Conservation (phyloP, 2,888 invertebrate genomes). For the Notodonta ziczac region DNA sequence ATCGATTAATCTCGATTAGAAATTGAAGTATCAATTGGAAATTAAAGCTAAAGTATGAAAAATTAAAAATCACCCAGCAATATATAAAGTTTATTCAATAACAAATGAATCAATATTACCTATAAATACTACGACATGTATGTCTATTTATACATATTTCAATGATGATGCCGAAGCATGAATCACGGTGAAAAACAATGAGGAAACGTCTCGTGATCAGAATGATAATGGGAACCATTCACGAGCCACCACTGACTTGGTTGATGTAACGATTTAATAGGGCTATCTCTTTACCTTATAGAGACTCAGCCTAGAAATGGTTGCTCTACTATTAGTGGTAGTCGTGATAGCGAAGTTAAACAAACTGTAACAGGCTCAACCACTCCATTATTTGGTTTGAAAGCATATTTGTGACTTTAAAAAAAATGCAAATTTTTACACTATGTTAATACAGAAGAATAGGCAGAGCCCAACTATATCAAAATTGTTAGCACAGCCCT, state of each 20-base stretch:
- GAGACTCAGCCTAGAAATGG: neutral
- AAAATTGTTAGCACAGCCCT: neutral
- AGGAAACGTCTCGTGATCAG: constrained; percentile 57
- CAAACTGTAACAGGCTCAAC: neutral
- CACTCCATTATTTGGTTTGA: too few relatives aligned
- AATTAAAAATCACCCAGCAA: constrained; percentile 7
- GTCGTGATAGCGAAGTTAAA: neutral
- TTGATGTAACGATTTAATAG: constrained; percentile 6
- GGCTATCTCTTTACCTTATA: constrained; percentile 4
- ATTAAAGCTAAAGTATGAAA: neutral
- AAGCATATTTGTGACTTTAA: too few relatives aligned
- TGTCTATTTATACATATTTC: constrained; percentile 33
- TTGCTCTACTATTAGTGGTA: neutral
- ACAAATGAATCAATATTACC: constrained; percentile 28
- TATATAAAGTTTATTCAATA: constrained; percentile 15
- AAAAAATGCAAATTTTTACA: too few relatives aligned
- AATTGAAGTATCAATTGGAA: neutral
- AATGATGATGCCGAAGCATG: constrained; percentile 40
- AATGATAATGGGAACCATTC: constrained; percentile 35
- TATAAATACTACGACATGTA: constrained; percentile 31
- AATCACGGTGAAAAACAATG: constrained; percentile 63
- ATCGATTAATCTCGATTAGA: constrained; percentile 22
- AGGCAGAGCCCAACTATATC: too few relatives aligned
- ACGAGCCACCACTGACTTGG: constrained; percentile 8
- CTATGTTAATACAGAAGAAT: too few relatives aligned